Base-by-base conservation (phyloP, 2,797 vertebrate genomes). In the Anguilla obscura region DNA sequence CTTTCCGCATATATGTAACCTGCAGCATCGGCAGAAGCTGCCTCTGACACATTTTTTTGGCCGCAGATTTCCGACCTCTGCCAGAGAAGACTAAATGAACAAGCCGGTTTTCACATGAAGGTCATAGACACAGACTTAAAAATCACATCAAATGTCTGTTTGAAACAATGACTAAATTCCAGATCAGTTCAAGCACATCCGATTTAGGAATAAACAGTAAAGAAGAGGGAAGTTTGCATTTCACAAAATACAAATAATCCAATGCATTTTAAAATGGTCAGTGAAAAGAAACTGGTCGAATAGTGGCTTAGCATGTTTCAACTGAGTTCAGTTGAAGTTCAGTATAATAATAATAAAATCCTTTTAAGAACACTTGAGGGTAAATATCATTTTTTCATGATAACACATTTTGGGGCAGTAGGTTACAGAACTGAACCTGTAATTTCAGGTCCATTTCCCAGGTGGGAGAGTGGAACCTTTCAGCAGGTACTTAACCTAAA, bases 101-200 rank as follows among this genome's bases (percentile, higher is more conserved):
- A 16, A 58, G 87, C 85, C 84, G 54, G 82, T 89, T 92, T 63
- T 83, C 69, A 10, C 89, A 84, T 40, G 84, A 85, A 71, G 58
- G 89, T 92, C 87, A 88, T 74, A 66, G 88, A 85, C 87, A 87
- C 84, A 92, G 90, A 93, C 92, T 90, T 27, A 89, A 91, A 76
- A 91, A 76, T 45, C 69, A 83, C 90, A 94, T 91, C 85, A 91
- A 93, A 93, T 89, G 92, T 89, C 52, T 91, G 48, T 88, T 91
- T 92, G 27, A 79, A 60, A 84, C 82, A 91, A 69, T 8, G 6
- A 27, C 12, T n/a, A 1, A n/a, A 69, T n/a, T 69, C 89, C 84
- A 86, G 88, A 63, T 85, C 18, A 27, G 66, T 90, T 92, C 89
- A 88, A 85, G 85, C 88, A 94, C 94, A 95, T 95, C 93, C 90